These are phyloP conservation scores for Scopus umbretta DNA, from an alignment of 2,113 vertebrate genomes.

Conservation along the genomic window DNA sequence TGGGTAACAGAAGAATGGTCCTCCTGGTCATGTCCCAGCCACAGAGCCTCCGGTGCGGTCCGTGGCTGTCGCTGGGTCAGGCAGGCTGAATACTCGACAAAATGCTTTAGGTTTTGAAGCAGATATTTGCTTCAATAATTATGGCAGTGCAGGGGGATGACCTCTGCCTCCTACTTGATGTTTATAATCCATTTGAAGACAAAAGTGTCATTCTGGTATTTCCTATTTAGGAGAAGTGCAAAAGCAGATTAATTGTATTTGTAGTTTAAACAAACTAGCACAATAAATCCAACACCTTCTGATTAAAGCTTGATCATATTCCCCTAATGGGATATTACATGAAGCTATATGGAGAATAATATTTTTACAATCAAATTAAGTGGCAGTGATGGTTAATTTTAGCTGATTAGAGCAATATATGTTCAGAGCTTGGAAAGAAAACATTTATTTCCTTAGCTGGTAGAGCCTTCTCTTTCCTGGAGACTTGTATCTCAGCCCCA, in stretches of 20 bases:
- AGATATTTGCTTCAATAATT: slow-evolving; percentile 9
- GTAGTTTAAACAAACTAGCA: slow-evolving; percentile 63
- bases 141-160: background rate
- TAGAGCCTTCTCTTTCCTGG: slow-evolving; percentile 10
- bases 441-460: slow-evolving; percentile 39
- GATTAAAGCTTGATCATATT: slow-evolving; percentile 50
- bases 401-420: slow-evolving; percentile 60
- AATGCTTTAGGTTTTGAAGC: background rate
- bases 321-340: slow-evolving; percentile 62
- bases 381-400: slow-evolving; percentile 59
- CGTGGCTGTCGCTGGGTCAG: background rate
- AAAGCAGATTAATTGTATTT: slow-evolving; percentile 59
- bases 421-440: slow-evolving; percentile 48
- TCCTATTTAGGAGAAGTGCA: slow-evolving; percentile 22
- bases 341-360: slow-evolving; percentile 65
- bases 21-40: slow-evolving; percentile 34
- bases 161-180: background rate
- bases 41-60: background rate
- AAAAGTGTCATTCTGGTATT: background rate
- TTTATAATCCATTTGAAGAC: slow-evolving; percentile 8
- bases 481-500: slow-evolving; percentile 1
- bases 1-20: slow-evolving; percentile 78
- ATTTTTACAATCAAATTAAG: slow-evolving; percentile 69
- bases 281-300: slow-evolving; percentile 60
- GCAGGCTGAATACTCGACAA: background rate